Evolutionary conservation across 2,797 vertebrate genomes (phyloP).

Genomic region (Iguana delicatissima): DNA sequence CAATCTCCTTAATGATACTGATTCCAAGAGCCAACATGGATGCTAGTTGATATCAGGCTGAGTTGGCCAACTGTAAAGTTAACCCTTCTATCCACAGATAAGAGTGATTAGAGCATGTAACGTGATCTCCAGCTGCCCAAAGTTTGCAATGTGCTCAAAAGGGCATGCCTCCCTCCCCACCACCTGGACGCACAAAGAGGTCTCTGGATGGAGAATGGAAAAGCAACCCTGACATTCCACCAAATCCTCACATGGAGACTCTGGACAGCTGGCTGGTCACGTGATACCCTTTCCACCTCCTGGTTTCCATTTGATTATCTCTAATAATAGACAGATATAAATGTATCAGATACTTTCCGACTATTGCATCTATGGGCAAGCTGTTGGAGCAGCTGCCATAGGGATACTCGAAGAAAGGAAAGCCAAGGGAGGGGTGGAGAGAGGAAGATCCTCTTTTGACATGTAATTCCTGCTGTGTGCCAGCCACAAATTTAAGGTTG

Average conservation of each 20-base stretch:
- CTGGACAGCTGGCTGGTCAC: background rate
- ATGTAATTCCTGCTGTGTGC: background rate
- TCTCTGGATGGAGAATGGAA: background rate
- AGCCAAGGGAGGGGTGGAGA: background rate
- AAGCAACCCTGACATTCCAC: background rate
- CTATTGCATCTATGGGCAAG: background rate
- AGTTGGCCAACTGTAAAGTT: background rate
- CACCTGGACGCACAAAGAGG: background rate
- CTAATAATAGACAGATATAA: slow-evolving; percentile 44
- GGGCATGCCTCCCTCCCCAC: background rate
- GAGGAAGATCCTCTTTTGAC: too few species aligned
- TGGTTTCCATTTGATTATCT: slow-evolving; percentile 35
- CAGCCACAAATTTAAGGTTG: background rate
- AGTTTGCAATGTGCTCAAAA: too few species aligned
- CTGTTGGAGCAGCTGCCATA: slow-evolving; percentile 17
- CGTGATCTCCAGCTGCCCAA: background rate
- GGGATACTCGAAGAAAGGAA: accelerated
- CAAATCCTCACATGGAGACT: background rate
- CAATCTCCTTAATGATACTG: background rate
- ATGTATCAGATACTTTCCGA: slow-evolving; percentile 41
- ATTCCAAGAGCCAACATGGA: background rate
- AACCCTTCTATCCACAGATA: background rate
- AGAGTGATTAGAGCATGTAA: background rate
- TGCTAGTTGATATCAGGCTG: background rate
- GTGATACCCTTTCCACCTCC: background rate